Percentiles rank a stretch among this genome's conserved stretches.
Evolutionary conservation across 1,140 invertebrate species (phyloP).

Genomic region (Asobara japonica): DNA sequence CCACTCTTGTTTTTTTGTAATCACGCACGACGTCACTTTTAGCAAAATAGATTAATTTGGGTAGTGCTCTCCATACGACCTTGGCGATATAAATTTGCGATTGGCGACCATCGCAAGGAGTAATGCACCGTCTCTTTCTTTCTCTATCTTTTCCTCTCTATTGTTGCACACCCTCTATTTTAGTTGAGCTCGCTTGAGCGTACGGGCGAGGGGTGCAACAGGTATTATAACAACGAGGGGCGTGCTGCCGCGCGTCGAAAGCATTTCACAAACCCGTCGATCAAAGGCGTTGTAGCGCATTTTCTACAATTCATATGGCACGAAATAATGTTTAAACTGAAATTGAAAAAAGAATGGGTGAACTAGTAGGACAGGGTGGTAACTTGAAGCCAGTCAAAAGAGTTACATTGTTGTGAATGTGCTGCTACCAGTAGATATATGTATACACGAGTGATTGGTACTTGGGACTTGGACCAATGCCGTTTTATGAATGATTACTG

Average conservation of each 20-base stretch:
- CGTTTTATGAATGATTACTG: not conserved
- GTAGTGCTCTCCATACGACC: no score
- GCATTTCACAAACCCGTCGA: slow-evolving; percentile 9
- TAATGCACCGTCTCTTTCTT: not conserved
- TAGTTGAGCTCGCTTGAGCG: slow-evolving; percentile 6
- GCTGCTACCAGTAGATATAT: no score
- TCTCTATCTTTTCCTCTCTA: not conserved
- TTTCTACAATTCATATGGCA: not conserved
- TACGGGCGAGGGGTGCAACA: slow-evolving; percentile 16
- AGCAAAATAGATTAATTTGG: no score
- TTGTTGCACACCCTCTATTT: slow-evolving; percentile 22
- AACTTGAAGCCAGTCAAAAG: no score
- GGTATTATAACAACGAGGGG: slow-evolving; percentile 19
- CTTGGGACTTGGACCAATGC: not conserved
- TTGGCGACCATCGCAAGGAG: no score
- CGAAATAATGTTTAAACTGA: not conserved
- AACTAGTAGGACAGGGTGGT: not conserved
- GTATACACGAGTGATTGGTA: not conserved
- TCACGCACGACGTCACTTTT: no score
- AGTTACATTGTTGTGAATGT: not conserved
- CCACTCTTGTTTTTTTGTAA: no score
- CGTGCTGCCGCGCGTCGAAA: slow-evolving; percentile 13
- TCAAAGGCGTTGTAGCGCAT: slow-evolving; percentile 1
- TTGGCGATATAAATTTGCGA: no score
- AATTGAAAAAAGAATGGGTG: not conserved